Conservation (phyloP, 2,797 vertebrate genomes). For the Notamacropus eugenii region DNA sequence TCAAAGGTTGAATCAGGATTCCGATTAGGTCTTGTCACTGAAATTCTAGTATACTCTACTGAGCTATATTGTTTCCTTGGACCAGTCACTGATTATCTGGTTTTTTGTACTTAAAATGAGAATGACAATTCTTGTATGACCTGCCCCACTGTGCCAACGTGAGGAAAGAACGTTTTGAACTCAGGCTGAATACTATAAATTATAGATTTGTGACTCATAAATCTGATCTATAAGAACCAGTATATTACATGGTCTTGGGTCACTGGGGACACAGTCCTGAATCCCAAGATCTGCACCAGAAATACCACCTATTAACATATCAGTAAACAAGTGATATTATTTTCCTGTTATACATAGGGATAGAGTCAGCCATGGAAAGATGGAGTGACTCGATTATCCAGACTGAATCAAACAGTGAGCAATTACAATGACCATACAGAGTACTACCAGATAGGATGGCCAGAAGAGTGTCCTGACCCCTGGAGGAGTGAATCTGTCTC, state of each 20-base stretch:
- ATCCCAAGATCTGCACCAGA: background rate
- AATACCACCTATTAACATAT: too few relatives aligned
- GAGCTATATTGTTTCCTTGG: background rate
- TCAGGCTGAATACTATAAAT: background rate
- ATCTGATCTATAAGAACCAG: background rate
- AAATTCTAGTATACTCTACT: background rate
- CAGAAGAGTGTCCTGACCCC: background rate
- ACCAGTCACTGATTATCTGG: background rate
- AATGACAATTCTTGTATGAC: background rate
- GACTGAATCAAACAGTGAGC: background rate
- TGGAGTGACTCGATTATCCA: background rate
- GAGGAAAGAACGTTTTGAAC: background rate
- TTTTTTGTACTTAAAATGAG: background rate
- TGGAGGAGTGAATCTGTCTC: background rate
- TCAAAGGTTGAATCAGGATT: background rate
- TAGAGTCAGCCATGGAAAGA: conserved; percentile 3
- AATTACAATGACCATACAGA: background rate
- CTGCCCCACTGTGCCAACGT: background rate
- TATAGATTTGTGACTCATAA: background rate
- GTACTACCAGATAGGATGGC: background rate
- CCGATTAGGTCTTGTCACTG: background rate
- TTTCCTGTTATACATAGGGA: background rate
- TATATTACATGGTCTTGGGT: background rate
- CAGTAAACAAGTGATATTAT: background rate
- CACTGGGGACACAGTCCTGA: too few relatives aligned